Percentiles rank a stretch among this genome's conserved stretches.
phyloP scores from a whole-genome alignment of 2,888 invertebrate species.

The Dione vanillae region DNA sequence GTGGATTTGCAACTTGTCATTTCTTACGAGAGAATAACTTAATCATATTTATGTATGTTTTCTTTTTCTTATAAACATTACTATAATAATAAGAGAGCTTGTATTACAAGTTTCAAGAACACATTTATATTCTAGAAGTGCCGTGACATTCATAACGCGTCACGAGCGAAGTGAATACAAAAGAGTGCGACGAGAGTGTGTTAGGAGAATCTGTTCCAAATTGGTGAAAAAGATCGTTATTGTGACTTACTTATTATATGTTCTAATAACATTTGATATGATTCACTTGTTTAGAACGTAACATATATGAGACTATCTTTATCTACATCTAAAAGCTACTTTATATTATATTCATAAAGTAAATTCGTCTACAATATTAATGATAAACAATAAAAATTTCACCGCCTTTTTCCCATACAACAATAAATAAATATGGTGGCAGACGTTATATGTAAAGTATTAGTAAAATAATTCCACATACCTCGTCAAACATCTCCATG shows the following conservation, averaged over 20 bases:
- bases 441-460: too few species aligned
- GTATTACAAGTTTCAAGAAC: neutral
- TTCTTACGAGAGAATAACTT: neutral
- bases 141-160: neutral
- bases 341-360: too few species aligned
- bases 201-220: neutral
- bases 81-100: neutral
- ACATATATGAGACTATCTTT: too few species aligned
- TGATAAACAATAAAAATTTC: too few species aligned
- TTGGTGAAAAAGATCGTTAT: neutral
- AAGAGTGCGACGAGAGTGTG: neutral
- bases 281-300: too few species aligned
- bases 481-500: too few species aligned
- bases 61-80: neutral
- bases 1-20: neutral
- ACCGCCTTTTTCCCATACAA: too few species aligned
- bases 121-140: constrained; percentile 14
- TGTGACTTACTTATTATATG: neutral
- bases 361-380: too few species aligned
- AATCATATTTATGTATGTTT: neutral
- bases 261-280: too few species aligned
- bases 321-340: too few species aligned
- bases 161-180: constrained; percentile 1
- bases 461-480: too few species aligned
- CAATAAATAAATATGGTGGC: too few species aligned